Evolutionary conservation across 2,888 invertebrate species (phyloP), one percentile per base, ranked within the genome.

Genomic region (Pteria penguin): DNA sequence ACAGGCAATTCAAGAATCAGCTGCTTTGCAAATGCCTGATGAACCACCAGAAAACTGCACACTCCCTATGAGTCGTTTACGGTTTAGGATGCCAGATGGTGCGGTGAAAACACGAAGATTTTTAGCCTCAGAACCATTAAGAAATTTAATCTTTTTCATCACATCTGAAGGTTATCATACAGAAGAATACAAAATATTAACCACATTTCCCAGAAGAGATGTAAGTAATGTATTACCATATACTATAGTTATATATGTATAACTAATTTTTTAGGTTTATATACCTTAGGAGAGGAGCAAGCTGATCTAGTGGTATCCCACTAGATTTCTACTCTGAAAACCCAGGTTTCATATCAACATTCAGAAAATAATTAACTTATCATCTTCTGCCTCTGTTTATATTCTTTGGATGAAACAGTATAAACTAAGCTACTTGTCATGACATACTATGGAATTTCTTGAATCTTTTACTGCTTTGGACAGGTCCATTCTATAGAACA

Each of bases 141-240:
- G 95, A 94, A 95, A 95, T 83, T 93, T 98, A 89, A 93, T 98
- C 84, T 96, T 97, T 93, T 98, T 95, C 93, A 94, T 98, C 82
- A 95, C 96, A 74, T 96, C 97, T 61, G 94, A 96, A 93, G 98
- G 98, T 76, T 98, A 95, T 93, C 96, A 96, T 81, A 94, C 95
- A 85, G 95, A 96, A 87, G 96, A 96, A 90, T 98, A 95, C 92
- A 98, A 98, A 94, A 95, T 98, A 78, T 95, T 98, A 88, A 95
- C 96, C 87, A 96, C 97, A 92, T 98, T 96, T 96, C 98, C 98
- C 91, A 95, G 97, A 91, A 95, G 96, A 94, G 98, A 98, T 94
- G 96, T 98, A 94, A 96, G 96, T 95, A 22, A 57, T 57, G 22
- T 22, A 18, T 45, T 45, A 18, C 11, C 45, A 11, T 45, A 45